Conservation (phyloP, 2,113 vertebrate species). For the Vulpes lagopus region DNA sequence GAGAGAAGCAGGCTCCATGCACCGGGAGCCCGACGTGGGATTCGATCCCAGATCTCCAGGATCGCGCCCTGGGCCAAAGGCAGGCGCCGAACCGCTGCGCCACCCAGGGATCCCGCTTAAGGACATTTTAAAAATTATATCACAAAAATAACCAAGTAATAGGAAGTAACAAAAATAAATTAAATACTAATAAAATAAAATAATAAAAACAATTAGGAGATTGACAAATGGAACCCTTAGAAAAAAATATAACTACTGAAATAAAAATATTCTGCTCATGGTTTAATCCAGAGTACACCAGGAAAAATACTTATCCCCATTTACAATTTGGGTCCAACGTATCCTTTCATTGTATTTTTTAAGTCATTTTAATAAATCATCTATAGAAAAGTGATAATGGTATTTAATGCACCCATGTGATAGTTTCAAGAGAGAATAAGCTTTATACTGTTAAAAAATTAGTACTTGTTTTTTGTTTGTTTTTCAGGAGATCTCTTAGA, state of each 20-base stretch:
- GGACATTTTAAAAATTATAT: not conserved
- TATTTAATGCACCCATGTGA: not conserved
- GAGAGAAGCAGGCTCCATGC: too few relatives aligned
- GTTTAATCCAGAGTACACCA: not conserved
- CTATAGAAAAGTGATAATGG: not conserved
- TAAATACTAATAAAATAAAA: too few relatives aligned
- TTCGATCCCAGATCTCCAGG: too few relatives aligned
- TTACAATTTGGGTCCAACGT: not conserved
- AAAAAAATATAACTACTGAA: not conserved
- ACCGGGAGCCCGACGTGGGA: too few relatives aligned
- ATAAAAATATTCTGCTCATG: not conserved
- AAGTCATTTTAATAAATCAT: slow-evolving; percentile 33
- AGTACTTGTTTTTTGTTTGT: not conserved
- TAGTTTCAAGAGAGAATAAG: not conserved
- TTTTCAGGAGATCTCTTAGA: not conserved
- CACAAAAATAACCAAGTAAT: not conserved
- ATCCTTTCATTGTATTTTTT: not conserved
- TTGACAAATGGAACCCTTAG: not conserved
- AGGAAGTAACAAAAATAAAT: not conserved
- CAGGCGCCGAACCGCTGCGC: too few relatives aligned
- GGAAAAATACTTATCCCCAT: not conserved
- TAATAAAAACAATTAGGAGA: not conserved
- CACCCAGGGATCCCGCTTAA: too few relatives aligned
- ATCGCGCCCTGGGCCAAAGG: too few relatives aligned
- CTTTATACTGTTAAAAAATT: not conserved